phyloP scores from a whole-genome alignment of 2,888 invertebrate species.

The Chrysolina oricalcia region DNA sequence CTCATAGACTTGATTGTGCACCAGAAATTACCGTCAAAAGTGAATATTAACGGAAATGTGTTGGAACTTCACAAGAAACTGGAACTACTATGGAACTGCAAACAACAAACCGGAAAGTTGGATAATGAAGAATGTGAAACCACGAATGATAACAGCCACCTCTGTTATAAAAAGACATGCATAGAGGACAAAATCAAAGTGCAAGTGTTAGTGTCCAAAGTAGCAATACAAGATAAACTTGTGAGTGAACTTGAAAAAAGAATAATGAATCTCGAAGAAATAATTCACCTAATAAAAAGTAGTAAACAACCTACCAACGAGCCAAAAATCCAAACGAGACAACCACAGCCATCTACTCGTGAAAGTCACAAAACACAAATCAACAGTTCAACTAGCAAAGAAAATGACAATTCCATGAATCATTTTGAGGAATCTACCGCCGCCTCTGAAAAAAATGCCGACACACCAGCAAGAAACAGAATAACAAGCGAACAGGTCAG shows the following conservation, averaged over 20 bases:
- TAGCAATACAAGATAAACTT: neutral
- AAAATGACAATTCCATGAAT: too few species aligned
- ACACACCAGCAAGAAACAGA: too few species aligned
- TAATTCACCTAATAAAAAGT: slow-evolving; percentile 6
- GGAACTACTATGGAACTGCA: neutral
- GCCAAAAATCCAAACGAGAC: too few species aligned
- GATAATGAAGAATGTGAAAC: too few species aligned
- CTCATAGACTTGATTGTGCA: slow-evolving; percentile 8
- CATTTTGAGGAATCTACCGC: too few species aligned
- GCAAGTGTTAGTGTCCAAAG: neutral
- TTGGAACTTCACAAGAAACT: neutral
- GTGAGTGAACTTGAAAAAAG: slow-evolving; percentile 17
- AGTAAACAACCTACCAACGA: too few species aligned
- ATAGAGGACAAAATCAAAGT: slow-evolving; percentile 11
- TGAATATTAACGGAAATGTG: neutral
- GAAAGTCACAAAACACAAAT: too few species aligned
- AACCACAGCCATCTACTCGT: too few species aligned
- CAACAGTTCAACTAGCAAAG: too few species aligned
- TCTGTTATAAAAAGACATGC: slow-evolving; percentile 4
- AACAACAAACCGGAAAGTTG: too few species aligned
- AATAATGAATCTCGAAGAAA: slow-evolving; percentile 5
- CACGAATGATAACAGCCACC: too few species aligned
- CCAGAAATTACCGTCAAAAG: slow-evolving; percentile 1
- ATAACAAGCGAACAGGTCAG: slow-evolving; percentile 11
- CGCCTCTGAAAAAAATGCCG: too few species aligned